Evolutionary conservation across 1,140 invertebrate genomes (phyloP).

Genomic region (Drosophila eugracilis): DNA sequence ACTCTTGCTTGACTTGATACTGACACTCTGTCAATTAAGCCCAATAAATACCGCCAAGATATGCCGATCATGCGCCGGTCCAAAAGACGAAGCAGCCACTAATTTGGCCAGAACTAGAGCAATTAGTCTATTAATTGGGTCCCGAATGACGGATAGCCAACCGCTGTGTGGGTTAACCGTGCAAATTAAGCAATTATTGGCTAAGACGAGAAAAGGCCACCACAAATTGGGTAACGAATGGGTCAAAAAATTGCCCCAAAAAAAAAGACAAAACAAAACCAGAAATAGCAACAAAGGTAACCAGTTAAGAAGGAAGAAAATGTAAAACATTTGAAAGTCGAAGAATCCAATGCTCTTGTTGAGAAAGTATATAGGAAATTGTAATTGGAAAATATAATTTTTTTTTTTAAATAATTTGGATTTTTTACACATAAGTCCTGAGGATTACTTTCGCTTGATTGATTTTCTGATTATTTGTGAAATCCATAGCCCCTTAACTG

Average conservation of each 20-base stretch:
- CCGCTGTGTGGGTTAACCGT: conserved; percentile 63
- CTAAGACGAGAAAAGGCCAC: conserved; percentile 21
- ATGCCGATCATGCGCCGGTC: conserved; percentile 30
- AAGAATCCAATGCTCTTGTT: not conserved
- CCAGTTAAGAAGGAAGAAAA: not conserved
- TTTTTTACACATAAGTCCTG: not conserved
- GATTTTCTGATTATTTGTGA: not conserved
- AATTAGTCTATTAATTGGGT: conserved; percentile 65
- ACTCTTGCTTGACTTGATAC: conserved; percentile 18
- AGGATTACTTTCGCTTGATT: not conserved
- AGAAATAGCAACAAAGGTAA: conserved; percentile 8
- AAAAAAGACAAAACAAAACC: conserved; percentile 18
- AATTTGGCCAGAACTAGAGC: conserved; percentile 48
- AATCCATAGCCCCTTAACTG: not conserved
- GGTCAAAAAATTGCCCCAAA: conserved; percentile 4
- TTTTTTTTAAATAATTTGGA: too few relatives aligned
- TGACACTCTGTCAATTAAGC: conserved; percentile 40
- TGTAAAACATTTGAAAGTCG: not conserved
- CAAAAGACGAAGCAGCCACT: conserved; percentile 16
- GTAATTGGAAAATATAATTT: too few relatives aligned
- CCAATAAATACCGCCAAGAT: conserved; percentile 34
- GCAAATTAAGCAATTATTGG: conserved; percentile 72
- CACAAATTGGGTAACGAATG: conserved; percentile 57
- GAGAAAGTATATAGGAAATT: not conserved
- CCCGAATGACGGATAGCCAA: conserved; percentile 5